Conservation (phyloP, 1,140 invertebrate genomes). For the Pemphigus obesinymphae region DNA sequence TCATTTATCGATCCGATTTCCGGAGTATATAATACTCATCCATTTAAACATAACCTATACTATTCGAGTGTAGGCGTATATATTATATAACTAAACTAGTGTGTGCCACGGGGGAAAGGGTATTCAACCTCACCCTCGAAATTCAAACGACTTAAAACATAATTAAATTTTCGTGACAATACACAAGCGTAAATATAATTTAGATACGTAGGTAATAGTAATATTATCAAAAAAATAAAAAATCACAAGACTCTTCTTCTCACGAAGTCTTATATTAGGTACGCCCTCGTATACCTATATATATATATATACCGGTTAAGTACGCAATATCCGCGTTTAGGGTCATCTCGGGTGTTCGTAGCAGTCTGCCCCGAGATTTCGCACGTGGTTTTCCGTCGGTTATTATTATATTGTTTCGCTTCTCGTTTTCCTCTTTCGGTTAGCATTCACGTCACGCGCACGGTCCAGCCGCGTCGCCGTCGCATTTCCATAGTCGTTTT, state of each 20-base stretch:
- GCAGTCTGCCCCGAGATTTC: not conserved
- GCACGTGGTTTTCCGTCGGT: not conserved
- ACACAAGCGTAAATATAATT: not conserved
- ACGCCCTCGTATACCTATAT: not conserved
- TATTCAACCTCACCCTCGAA: no score
- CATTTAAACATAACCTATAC: no score
- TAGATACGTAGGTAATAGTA: not conserved
- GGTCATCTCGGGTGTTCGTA: no score
- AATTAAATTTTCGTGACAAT: no score
- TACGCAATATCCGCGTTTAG: no score
- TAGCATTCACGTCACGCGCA: conserved; percentile 32
- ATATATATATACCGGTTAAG: no score
- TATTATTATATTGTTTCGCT: conserved; percentile 6
- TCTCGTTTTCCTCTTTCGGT: not conserved
- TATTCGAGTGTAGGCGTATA: no score
- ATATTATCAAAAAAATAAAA: not conserved
- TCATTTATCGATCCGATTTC: no score
- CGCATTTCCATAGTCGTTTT: conserved; percentile 30
- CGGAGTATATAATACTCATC: no score
- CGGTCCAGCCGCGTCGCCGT: conserved; percentile 32
- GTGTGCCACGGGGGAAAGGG: no score
- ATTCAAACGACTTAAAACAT: no score
- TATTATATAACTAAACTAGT: no score
- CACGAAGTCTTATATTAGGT: not conserved
- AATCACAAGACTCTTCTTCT: not conserved